Percentiles rank a stretch among this genome's conserved stretches.
These are phyloP conservation scores for Aporrectodea caliginosa DNA, from an alignment of 1,140 invertebrate genomes.

Conservation along the genomic window DNA sequence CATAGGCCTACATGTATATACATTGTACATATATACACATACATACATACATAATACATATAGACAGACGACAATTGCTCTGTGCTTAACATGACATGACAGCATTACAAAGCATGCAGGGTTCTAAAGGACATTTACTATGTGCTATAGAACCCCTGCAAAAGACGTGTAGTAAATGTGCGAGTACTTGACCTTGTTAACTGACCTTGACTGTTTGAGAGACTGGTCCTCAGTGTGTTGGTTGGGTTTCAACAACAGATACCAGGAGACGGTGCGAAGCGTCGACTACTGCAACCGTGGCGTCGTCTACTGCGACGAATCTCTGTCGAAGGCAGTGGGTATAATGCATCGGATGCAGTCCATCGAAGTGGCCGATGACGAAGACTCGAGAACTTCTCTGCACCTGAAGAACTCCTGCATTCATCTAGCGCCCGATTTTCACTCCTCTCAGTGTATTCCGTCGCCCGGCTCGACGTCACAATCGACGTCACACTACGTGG, in stretches of 20 bases:
- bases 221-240: too few relatives aligned
- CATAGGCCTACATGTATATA: not conserved
- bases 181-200: too few relatives aligned
- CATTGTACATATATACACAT: not conserved
- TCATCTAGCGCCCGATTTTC: not conserved
- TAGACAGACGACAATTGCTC: not conserved
- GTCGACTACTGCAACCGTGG: too few relatives aligned
- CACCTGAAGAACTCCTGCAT: not conserved
- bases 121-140: too few relatives aligned
- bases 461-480: not conserved
- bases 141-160: too few relatives aligned
- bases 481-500: not conserved
- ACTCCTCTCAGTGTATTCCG: not conserved
- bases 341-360: not conserved
- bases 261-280: too few relatives aligned
- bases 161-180: too few relatives aligned
- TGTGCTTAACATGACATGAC: too few relatives aligned
- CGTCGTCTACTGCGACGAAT: not conserved
- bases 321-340: not conserved
- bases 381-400: not conserved
- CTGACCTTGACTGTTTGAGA: too few relatives aligned
- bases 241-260: too few relatives aligned
- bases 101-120: too few relatives aligned
- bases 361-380: not conserved
- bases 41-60: constrained; percentile 7